A percentile compares a stretch with the other conserved stretches of the same genome.
Evolutionary conservation across 2,888 invertebrate species (phyloP).

Genomic region (Xylota segnis): DNA sequence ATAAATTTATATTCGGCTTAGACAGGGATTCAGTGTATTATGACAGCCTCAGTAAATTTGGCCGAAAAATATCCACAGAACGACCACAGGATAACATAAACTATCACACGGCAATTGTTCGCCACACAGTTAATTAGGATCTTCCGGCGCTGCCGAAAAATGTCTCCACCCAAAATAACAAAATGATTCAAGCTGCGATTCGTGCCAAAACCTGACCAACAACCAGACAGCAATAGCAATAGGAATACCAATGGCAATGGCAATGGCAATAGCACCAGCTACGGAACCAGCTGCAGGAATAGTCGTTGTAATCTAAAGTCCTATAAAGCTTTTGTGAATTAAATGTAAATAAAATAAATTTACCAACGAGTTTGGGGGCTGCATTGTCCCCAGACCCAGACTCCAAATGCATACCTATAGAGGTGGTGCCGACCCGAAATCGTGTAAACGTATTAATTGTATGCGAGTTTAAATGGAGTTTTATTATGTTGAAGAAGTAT

Average conservation of each 20-base stretch:
- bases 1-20: constrained; percentile 40
- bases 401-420: too few relatives aligned
- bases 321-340: constrained; percentile 70
- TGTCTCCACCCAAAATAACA: constrained; percentile 52
- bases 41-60: constrained; percentile 51
- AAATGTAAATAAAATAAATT: constrained; percentile 74
- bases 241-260: background rate
- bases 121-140: constrained; percentile 69
- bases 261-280: constrained; percentile 37
- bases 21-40: constrained; percentile 39
- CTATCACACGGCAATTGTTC: constrained; percentile 66
- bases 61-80: constrained; percentile 53
- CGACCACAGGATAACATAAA: constrained; percentile 61
- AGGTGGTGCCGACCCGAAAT: constrained; percentile 34
- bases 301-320: constrained; percentile 62
- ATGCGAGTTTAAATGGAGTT: constrained; percentile 70
- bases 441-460: constrained; percentile 75
- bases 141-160: constrained; percentile 57
- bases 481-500: constrained; percentile 69
- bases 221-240: constrained; percentile 28
- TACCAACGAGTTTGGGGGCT: constrained; percentile 31
- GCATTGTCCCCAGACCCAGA: constrained; percentile 5
- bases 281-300: constrained; percentile 62
- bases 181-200: constrained; percentile 54
- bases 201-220: constrained; percentile 68